These are phyloP conservation scores for Melanerpes formicivorus DNA, from an alignment of 2,113 vertebrate species.

Conservation along the genomic window DNA sequence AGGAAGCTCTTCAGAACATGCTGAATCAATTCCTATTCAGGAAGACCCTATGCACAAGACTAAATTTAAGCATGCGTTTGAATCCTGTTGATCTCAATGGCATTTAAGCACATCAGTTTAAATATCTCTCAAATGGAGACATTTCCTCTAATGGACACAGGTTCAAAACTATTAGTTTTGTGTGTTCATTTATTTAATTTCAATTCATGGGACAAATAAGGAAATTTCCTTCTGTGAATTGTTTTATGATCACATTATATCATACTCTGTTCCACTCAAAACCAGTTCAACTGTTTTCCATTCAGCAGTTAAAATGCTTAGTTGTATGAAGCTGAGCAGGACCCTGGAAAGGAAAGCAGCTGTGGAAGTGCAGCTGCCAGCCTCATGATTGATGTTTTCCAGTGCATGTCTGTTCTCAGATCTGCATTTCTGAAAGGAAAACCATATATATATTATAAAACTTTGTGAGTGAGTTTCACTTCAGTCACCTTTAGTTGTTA, in stretches of 20 bases:
- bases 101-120: conserved; percentile 24
- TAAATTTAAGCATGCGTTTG: conserved; percentile 23
- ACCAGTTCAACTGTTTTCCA: conserved; percentile 27
- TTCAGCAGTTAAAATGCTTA: conserved; percentile 7
- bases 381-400: background rate
- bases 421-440: background rate
- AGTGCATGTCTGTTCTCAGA: background rate
- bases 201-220: conserved; percentile 7
- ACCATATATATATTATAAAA: background rate
- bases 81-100: background rate
- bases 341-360: background rate
- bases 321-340: conserved; percentile 31
- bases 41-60: background rate
- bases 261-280: background rate
- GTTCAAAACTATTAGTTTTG: conserved; percentile 7
- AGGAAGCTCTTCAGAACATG: conserved; percentile 12
- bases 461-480: background rate
- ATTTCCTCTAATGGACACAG: background rate
- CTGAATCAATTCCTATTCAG: conserved; percentile 23
- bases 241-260: conserved; percentile 38
- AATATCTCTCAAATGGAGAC: background rate
- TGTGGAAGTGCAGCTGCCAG: background rate
- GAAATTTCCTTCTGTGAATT: conserved; percentile 6
- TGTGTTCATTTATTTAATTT: background rate
- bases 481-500: background rate